phyloP scores from a whole-genome alignment of 2,113 vertebrate species.

The Narcine bancroftii region DNA sequence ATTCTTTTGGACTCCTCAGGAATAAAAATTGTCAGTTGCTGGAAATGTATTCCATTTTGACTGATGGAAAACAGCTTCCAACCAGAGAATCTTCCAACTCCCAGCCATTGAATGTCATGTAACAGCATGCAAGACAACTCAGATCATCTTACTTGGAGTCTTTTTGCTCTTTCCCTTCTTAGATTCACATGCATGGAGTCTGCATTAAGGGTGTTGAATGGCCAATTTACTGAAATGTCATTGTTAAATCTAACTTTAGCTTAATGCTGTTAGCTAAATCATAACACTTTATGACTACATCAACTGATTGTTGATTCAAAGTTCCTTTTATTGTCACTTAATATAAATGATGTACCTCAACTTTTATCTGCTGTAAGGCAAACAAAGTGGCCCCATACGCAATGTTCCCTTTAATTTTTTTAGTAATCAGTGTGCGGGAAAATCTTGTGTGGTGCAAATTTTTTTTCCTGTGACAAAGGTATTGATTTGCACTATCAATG shows the following conservation, averaged over 20 bases:
- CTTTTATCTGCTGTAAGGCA: too few relatives aligned
- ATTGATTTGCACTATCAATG: too few relatives aligned
- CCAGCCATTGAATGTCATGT: neutral
- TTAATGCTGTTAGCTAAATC: neutral
- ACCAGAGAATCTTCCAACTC: neutral
- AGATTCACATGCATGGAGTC: neutral
- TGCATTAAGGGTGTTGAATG: neutral
- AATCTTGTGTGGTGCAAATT: too few relatives aligned
- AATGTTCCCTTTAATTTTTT: too few relatives aligned
- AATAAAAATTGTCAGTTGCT: neutral
- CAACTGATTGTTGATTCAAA: too few relatives aligned
- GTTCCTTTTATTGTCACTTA: too few relatives aligned
- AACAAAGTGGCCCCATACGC: too few relatives aligned
- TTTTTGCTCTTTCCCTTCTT: neutral
- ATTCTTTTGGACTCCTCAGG: neutral
- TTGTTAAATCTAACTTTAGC: neutral
- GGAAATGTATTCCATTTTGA: constrained; percentile 19
- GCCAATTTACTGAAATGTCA: neutral
- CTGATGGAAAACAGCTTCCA: neutral
- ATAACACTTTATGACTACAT: neutral
- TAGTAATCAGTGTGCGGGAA: too few relatives aligned
- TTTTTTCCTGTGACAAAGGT: too few relatives aligned
- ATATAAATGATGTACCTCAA: too few relatives aligned
- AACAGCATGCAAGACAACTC: neutral
- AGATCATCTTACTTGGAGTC: neutral